Conservation (phyloP, 2,113 vertebrate genomes). For the Herpailurus yagouaroundi region DNA sequence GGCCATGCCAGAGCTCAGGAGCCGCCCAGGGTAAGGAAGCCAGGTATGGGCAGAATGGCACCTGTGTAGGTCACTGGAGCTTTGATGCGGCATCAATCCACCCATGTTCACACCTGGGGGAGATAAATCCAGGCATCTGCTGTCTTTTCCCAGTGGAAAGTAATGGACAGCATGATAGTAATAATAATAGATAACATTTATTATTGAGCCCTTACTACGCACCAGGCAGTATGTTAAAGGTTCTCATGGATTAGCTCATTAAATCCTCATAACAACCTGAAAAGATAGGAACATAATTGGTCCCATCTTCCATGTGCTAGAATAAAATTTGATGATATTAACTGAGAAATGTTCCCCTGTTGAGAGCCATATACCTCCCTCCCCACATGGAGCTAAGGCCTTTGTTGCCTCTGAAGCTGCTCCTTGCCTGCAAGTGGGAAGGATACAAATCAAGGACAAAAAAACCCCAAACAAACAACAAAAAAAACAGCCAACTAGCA, state of each 20-base stretch:
- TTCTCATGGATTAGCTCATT: not conserved
- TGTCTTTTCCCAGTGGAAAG: not conserved
- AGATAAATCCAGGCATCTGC: not conserved
- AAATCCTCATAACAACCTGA: conserved; percentile 6
- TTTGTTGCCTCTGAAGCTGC: not conserved
- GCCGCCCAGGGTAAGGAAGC: not conserved
- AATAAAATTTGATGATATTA: not conserved
- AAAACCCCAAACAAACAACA: not conserved
- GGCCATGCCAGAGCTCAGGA: not conserved
- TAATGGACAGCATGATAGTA: not conserved
- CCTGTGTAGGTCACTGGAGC: rapidly evolving
- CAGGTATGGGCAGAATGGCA: rapidly evolving
- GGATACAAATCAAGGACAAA: not conserved
- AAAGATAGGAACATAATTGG: not conserved
- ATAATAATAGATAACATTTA: not conserved
- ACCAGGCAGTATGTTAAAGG: not conserved
- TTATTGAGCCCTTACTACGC: not conserved
- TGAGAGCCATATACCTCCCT: not conserved
- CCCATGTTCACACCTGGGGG: not conserved
- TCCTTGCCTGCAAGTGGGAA: not conserved
- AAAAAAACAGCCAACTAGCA: too few species aligned
- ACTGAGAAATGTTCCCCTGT: not conserved
- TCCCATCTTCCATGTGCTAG: not conserved
- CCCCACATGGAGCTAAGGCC: not conserved
- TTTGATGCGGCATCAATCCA: not conserved